Percentiles rank a stretch among this genome's conserved stretches.
These are phyloP conservation scores for Saccostrea glomerata DNA, from an alignment of 1,140 invertebrate genomes.

Conservation along the genomic window DNA sequence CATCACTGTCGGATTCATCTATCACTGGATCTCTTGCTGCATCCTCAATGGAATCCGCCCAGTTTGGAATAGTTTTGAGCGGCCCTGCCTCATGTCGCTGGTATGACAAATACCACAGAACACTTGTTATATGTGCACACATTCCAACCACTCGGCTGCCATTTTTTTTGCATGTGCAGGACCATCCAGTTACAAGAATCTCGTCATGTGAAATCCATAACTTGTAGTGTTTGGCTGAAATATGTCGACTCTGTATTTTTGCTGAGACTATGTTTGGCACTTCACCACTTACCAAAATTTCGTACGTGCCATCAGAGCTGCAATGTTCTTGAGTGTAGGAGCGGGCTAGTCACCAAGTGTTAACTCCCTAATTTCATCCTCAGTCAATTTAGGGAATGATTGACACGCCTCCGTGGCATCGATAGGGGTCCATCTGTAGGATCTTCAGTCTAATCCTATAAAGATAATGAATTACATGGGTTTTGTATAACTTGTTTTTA, in stretches of 20 bases:
- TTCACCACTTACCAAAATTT: constrained; percentile 20
- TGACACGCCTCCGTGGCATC: not conserved
- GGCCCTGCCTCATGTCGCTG: not conserved
- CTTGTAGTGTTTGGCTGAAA: constrained; percentile 16
- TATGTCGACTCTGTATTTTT: constrained; percentile 29
- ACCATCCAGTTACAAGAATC: not conserved
- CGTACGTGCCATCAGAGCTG: constrained; percentile 1
- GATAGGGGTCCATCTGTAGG: constrained; percentile 16
- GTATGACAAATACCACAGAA: constrained; percentile 38
- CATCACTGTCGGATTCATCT: constrained; percentile 36
- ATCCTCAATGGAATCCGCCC: constrained; percentile 8
- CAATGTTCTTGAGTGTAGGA: constrained; percentile 39
- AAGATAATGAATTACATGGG: not conserved
- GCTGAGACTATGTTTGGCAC: not conserved
- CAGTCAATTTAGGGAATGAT: not conserved
- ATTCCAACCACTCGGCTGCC: constrained; percentile 6
- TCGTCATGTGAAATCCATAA: constrained; percentile 14
- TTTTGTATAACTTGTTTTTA: not conserved
- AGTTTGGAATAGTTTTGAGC: not conserved
- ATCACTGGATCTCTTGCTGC: not conserved
- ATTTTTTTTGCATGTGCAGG: constrained; percentile 41
- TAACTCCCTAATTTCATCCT: constrained; percentile 33
- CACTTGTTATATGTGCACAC: constrained; percentile 38
- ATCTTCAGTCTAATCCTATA: not conserved
- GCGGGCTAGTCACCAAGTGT: not conserved